Base-by-base conservation (phyloP, 2,797 vertebrate genomes). In the Pyrocephalus nanus region DNA sequence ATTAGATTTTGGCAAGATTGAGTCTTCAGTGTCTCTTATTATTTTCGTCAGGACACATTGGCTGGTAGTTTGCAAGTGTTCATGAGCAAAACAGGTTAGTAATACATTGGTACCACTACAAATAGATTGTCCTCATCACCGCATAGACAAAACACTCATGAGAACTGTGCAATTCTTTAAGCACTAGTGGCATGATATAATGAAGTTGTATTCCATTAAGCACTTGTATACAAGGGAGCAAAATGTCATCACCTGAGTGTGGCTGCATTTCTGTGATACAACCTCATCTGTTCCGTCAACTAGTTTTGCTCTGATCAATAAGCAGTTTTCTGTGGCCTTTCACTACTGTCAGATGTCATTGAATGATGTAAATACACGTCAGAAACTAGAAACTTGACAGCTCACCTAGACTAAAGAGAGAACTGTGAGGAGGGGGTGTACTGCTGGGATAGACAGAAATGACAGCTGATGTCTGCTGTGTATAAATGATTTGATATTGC, bases 321-420 rank as follows among this genome's bases (percentile, higher is more conserved):
- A 97, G 98, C 98, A 98, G 98, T 99, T 99, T 98, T 99, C 99
- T 98, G 98, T 99, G 99, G 98, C 99, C 99, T 99, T 99, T 99
- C 98, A 97, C 94, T 96, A 97, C 98, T 99, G 99, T 99, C 99
- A 99, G 98, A 97, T 99, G 98, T 98, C 98, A 98, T 99, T 98
- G 98, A 98, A 97, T 98, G 98, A 99, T 99, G 98, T 98, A 99
- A 99, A 99, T 98, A 97, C 97, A 97, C 95, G 97, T 99, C 99
- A 99, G 98, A 99, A 99, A 99, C 98, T 98, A 98, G 98, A 97
- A 98, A 97, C 98, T 98, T 98, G 99, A 99, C 99, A 98, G 98
- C 98, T 98, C 98, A 97, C 98, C 98, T 98, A 97, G 98, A 93
- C 97, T 95, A 91, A 97, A 97, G 90, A 87, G 80, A 82, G 85